A percentile compares a stretch with the other conserved stretches of the same genome.
Evolutionary conservation across 2,888 invertebrate species (phyloP).

Genomic region (Lordiphosa andalusiaca): DNA sequence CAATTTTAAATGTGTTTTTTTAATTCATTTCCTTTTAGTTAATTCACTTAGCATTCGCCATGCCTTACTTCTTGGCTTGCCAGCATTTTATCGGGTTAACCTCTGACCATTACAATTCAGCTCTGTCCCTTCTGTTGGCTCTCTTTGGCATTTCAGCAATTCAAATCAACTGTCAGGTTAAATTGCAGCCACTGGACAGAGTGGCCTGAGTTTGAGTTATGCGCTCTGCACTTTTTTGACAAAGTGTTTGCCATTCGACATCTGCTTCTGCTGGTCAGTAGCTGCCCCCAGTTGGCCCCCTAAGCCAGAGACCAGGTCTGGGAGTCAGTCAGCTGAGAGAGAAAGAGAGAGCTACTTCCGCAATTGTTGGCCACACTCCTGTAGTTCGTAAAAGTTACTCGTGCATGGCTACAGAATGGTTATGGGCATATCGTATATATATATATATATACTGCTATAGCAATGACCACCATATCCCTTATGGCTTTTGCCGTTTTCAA

Average conservation of each 20-base stretch:
- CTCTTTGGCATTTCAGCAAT: slow-evolving; percentile 19
- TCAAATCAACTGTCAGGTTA: slow-evolving; percentile 45
- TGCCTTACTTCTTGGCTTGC: slow-evolving; percentile 26
- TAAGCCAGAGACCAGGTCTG: background rate
- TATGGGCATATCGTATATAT: slow-evolving; percentile 12
- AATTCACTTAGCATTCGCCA: background rate
- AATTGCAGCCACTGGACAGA: slow-evolving; percentile 9
- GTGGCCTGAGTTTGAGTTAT: slow-evolving; percentile 58
- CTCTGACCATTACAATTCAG: slow-evolving; percentile 40
- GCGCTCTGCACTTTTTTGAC: slow-evolving; percentile 55
- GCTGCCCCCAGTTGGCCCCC: no score
- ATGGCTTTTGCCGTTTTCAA: slow-evolving; percentile 29
- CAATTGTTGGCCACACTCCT: slow-evolving; percentile 34
- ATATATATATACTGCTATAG: background rate
- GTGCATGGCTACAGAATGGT: slow-evolving; percentile 45
- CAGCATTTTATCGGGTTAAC: slow-evolving; percentile 44
- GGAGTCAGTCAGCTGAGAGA: slow-evolving; percentile 23
- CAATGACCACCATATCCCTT: background rate
- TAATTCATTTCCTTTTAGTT: no score
- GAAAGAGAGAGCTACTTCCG: slow-evolving; percentile 25
- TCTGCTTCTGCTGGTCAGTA: slow-evolving; percentile 15
- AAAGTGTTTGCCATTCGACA: slow-evolving; percentile 61
- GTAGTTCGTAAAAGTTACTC: slow-evolving; percentile 37
- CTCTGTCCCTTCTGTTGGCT: no score
- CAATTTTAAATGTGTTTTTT: no score